These are phyloP conservation scores for Proterorhinus semilunaris DNA, from an alignment of 2,113 vertebrate genomes.

Conservation along the genomic window DNA sequence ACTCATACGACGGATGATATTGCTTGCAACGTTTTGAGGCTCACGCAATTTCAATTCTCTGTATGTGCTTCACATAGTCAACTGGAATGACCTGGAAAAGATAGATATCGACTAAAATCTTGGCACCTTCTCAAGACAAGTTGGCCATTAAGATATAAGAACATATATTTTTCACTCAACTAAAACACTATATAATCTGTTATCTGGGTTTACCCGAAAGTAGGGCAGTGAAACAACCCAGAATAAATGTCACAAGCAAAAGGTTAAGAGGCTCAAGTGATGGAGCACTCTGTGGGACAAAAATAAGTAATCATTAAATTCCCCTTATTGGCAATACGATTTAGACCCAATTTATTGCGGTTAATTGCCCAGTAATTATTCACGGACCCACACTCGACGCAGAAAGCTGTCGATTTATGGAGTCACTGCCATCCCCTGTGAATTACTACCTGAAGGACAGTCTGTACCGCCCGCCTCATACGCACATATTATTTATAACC, in stretches of 20 bases:
- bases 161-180: too few relatives aligned
- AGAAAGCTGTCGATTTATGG: constrained; percentile 36
- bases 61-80: too few relatives aligned
- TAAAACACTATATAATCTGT: background rate
- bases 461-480: background rate
- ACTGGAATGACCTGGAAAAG: too few relatives aligned
- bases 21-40: too few relatives aligned
- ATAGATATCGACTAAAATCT: too few relatives aligned
- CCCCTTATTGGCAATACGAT: background rate
- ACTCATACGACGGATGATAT: too few relatives aligned
- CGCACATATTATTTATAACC: constrained; percentile 20
- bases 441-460: background rate
- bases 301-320: background rate
- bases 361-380: constrained; percentile 1
- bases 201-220: background rate
- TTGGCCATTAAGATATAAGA: too few relatives aligned
- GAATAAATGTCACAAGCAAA: background rate
- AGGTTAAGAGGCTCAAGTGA: background rate
- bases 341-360: background rate
- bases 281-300: too few relatives aligned
- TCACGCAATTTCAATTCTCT: too few relatives aligned
- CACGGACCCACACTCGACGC: constrained; percentile 2
- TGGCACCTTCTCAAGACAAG: too few relatives aligned
- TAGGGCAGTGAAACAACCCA: background rate
- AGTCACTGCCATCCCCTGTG: background rate